These are phyloP conservation scores for Abscondita cerata DNA, from an alignment of 2,888 invertebrate genomes.

Conservation along the genomic window DNA sequence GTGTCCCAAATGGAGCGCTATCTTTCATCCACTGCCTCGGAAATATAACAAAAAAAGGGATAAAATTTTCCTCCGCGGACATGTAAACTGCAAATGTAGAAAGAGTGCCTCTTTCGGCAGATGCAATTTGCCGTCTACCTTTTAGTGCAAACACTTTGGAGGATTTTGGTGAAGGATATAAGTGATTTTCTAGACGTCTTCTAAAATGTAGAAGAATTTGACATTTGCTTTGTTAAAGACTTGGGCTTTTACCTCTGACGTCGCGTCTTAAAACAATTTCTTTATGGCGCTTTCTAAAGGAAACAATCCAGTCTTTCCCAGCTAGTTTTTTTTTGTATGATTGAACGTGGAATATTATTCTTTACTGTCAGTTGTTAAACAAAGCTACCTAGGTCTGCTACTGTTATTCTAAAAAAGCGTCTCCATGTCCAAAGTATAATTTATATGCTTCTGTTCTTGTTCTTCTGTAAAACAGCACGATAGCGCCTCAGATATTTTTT, in stretches of 20 bases:
- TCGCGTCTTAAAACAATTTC: background rate
- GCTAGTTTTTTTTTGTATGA: constrained; percentile 8
- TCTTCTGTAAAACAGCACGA: background rate
- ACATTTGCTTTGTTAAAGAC: background rate
- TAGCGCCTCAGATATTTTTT: background rate
- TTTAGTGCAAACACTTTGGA: background rate
- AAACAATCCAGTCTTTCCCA: constrained; percentile 22
- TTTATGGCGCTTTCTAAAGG: background rate
- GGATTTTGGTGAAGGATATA: background rate
- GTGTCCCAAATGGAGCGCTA: background rate
- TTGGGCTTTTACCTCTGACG: background rate
- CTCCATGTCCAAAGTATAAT: background rate
- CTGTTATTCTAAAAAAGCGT: background rate
- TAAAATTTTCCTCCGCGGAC: background rate
- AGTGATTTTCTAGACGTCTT: constrained; percentile 7
- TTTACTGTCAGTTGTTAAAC: constrained; percentile 20
- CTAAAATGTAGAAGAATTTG: constrained; percentile 11
- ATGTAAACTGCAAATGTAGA: background rate
- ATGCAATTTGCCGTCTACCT: background rate
- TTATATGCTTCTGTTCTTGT: background rate
- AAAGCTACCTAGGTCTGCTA: constrained; percentile 7
- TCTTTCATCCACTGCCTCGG: background rate
- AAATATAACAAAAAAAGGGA: background rate
- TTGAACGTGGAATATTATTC: constrained; percentile 21
- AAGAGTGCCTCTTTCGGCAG: background rate